Evolutionary conservation across 2,888 invertebrate genomes (phyloP).

Genomic region (Deroplatys truncata): DNA sequence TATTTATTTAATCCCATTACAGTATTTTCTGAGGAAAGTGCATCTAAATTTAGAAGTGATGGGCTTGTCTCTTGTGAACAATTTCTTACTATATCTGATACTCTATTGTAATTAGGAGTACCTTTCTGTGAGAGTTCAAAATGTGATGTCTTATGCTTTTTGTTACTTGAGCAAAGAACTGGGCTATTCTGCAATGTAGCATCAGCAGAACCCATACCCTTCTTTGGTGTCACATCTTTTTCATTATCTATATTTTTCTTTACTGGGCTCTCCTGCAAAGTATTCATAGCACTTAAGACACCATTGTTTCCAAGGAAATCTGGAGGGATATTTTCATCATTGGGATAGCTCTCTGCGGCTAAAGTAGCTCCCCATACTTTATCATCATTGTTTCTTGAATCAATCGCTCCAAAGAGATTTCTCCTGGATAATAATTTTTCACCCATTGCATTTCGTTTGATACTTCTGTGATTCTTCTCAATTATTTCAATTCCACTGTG

Average conservation of each 20-base stretch:
- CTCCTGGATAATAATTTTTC: background rate
- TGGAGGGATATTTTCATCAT: background rate
- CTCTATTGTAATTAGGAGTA: background rate
- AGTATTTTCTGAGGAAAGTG: background rate
- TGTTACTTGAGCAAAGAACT: background rate
- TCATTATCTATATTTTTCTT: background rate
- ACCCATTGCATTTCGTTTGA: background rate
- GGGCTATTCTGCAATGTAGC: background rate
- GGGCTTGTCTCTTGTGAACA: background rate
- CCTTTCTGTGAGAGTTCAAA: background rate
- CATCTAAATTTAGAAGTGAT: background rate
- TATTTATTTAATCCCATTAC: too few relatives aligned
- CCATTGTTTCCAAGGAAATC: background rate
- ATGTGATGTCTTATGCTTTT: background rate
- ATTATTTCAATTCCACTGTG: background rate
- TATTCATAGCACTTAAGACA: background rate
- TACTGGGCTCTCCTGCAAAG: background rate
- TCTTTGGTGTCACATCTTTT: background rate
- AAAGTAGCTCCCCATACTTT: background rate
- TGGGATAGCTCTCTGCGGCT: background rate
- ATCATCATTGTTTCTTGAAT: background rate
- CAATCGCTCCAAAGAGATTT: background rate
- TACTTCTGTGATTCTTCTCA: background rate
- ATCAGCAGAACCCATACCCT: background rate
- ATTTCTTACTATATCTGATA: background rate